These are phyloP conservation scores for Incurvaria masculella DNA, from an alignment of 2,888 invertebrate species.

Conservation along the genomic window DNA sequence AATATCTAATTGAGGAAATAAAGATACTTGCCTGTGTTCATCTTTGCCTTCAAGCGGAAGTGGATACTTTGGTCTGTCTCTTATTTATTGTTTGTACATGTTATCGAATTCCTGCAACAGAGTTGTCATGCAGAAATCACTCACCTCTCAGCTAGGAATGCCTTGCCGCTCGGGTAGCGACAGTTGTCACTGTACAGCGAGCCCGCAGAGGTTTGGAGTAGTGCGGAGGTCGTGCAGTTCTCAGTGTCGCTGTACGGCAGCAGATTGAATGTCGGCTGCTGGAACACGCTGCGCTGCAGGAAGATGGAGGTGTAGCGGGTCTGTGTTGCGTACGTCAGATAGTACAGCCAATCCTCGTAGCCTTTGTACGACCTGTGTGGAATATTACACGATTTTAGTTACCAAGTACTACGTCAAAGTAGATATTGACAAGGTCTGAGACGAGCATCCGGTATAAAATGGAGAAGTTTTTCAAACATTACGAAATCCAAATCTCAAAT, in stretches of 20 bases:
- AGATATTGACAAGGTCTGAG: too few relatives aligned
- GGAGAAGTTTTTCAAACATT: too few relatives aligned
- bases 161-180: conserved; percentile 66
- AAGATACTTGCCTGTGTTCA: too few relatives aligned
- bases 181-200: conserved; percentile 39
- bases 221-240: conserved; percentile 50
- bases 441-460: too few relatives aligned
- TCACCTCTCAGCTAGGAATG: conserved; percentile 64
- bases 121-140: too few relatives aligned
- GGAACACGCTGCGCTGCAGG: conserved; percentile 69
- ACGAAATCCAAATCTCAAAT: too few relatives aligned
- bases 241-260: conserved; percentile 49
- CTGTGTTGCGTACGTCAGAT: conserved; percentile 75
- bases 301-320: conserved; percentile 76
- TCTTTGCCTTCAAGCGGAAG: too few relatives aligned
- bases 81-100: too few relatives aligned
- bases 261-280: conserved; percentile 50
- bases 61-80: too few relatives aligned
- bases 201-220: conserved; percentile 49
- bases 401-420: too few relatives aligned
- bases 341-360: conserved; percentile 78
- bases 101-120: too few relatives aligned
- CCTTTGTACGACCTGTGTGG: conserved; percentile 69
- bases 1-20: too few relatives aligned
- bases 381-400: conserved; percentile 7